These are phyloP conservation scores for Alosa sapidissima DNA, from an alignment of 2,797 vertebrate species.

Conservation along the genomic window DNA sequence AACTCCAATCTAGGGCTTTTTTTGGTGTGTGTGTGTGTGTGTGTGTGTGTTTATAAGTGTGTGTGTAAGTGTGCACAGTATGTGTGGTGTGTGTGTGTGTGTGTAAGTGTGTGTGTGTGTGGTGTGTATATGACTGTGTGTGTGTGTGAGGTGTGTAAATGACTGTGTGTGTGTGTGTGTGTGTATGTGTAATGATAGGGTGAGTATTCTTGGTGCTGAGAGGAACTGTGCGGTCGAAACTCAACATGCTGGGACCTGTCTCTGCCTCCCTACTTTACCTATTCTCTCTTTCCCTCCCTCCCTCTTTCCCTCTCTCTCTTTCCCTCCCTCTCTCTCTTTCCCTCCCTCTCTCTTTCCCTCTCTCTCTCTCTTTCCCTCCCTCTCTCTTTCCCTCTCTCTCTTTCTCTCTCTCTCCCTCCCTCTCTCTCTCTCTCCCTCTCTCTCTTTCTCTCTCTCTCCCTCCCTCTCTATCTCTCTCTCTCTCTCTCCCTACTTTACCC, in stretches of 20 bases:
- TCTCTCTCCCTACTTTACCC: too few relatives aligned
- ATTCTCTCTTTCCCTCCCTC: conserved; percentile 43
- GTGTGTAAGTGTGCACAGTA: too few relatives aligned
- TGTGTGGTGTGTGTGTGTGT: too few relatives aligned
- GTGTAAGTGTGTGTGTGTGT: not conserved
- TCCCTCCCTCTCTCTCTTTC: not conserved
- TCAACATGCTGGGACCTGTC: conserved; percentile 73
- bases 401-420: too few relatives aligned
- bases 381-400: conserved; percentile 4
- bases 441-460: too few relatives aligned
- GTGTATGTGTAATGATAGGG: conserved; percentile 76
- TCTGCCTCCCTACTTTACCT: conserved; percentile 54
- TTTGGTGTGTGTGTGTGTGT: too few relatives aligned
- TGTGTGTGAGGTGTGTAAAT: too few relatives aligned
- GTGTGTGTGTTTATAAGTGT: too few relatives aligned
- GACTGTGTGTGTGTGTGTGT: conserved; percentile 26
- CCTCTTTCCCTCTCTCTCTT: not conserved
- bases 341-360: not conserved
- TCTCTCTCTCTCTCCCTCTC: too few relatives aligned
- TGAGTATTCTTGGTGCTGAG: conserved; percentile 71
- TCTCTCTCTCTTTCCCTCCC: conserved; percentile 8
- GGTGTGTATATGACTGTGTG: not conserved
- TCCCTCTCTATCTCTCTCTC: too few relatives aligned
- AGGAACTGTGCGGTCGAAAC: conserved; percentile 78
- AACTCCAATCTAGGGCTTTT: too few relatives aligned